These are phyloP conservation scores for Leiothrix lutea DNA, from an alignment of 2,113 vertebrate genomes.

Conservation along the genomic window DNA sequence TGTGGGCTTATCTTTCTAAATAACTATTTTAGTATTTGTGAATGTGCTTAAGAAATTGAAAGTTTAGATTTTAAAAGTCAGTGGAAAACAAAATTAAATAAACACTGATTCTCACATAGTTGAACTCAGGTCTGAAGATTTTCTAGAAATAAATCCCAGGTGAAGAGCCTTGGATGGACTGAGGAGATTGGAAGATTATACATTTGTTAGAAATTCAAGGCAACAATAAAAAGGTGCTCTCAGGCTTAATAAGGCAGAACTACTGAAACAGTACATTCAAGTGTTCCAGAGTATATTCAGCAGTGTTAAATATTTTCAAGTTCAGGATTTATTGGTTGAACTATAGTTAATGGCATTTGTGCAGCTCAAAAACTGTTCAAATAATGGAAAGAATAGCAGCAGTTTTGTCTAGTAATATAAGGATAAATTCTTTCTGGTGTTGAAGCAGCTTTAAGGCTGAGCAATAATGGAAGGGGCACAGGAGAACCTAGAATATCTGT, in stretches of 20 bases:
- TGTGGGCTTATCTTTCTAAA: neutral
- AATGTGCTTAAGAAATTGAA: neutral
- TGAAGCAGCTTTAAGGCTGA: neutral
- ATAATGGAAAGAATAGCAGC: neutral
- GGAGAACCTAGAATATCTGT: neutral
- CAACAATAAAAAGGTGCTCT: neutral
- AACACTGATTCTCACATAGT: neutral
- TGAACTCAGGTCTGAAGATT: neutral
- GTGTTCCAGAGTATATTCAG: neutral
- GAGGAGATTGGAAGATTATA: neutral
- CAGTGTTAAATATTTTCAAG: constrained; percentile 1
- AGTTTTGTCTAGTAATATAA: neutral
- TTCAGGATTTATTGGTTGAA: neutral
- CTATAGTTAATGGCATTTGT: neutral
- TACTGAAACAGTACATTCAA: neutral
- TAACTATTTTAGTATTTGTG: neutral
- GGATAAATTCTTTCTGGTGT: neutral
- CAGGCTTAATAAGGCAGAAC: neutral
- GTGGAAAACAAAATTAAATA: neutral
- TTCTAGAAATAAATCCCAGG: neutral
- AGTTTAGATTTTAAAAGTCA: neutral
- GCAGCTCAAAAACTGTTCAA: neutral
- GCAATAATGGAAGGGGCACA: neutral
- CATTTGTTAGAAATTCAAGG: neutral
- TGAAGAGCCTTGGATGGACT: neutral